Evolutionary conservation across 2,888 invertebrate genomes (phyloP), one percentile per base, ranked within the genome.

Genomic region (Nemapogon koenigi): DNA sequence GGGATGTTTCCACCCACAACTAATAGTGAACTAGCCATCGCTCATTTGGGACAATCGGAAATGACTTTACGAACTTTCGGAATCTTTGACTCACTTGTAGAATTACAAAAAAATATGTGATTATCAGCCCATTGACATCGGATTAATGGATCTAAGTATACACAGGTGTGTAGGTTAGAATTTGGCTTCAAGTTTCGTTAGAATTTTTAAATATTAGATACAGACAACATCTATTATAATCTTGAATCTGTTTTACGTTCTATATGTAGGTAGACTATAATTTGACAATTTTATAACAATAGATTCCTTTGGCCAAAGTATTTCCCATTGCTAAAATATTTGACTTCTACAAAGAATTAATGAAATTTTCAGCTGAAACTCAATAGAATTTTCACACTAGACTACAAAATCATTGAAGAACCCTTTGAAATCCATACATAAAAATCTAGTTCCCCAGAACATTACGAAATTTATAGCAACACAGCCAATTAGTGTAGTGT

Each of bases 1-100:
- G 70, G 76, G 78, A 79, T 78, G 79, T 79, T 75, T 78, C 78
- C 79, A 76, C 80, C 78, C 78, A 79, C 78, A 75, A 69, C 61
- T 64, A 66, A 57, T 53, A 55, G 52, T 18, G 30, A 14, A 49
- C n/a, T n/a, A n/a, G 59, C 69, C 73, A 75, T 75, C 75, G 65
- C 50, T 75, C 73, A 75, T 63, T 35, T 51, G 51, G 25, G 55
- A 69, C 72, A 69, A 67, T 75, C 72, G 73, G 75, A 76, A 67
- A 70, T 67, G 62, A 70, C 61, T 65, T 51, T 49, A 59, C 57
- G 59, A 58, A 59, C 58, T 56, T 50, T 64, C 62, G 64, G 64
- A 65, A 63, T 64, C 58, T 66, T 70, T 64, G 60, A 66, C 47
- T 49, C 66, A 70, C 70, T 72, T 67, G 67, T 66, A 51, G 40